Conservation (phyloP, 2,888 invertebrate genomes). For the Chrysodeixis includens region DNA sequence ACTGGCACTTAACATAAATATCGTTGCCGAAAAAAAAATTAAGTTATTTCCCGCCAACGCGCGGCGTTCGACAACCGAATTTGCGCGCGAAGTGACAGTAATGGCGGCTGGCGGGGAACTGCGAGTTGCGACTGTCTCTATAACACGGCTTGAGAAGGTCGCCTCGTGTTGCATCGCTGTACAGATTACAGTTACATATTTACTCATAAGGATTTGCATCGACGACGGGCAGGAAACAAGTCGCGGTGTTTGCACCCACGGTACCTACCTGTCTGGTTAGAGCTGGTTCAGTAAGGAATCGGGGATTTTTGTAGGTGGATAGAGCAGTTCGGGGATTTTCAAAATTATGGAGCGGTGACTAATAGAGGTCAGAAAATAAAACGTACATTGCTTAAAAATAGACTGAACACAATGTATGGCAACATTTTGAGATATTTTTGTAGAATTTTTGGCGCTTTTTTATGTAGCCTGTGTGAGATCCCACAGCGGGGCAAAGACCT, state of each 20-base stretch:
- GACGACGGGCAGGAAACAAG: slow-evolving; percentile 47
- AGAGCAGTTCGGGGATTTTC: not conserved
- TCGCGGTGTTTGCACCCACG: slow-evolving; percentile 53
- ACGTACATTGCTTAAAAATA: too few relatives aligned
- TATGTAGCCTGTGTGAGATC: too few relatives aligned
- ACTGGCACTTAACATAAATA: slow-evolving; percentile 37
- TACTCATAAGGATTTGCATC: slow-evolving; percentile 47
- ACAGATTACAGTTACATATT: slow-evolving; percentile 35
- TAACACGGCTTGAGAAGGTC: slow-evolving; percentile 52
- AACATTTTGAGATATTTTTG: too few relatives aligned
- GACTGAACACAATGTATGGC: too few relatives aligned
- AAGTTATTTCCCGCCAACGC: slow-evolving; percentile 49
- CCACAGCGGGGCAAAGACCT: too few relatives aligned
- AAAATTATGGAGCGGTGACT: too few relatives aligned
- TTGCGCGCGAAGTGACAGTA: slow-evolving; percentile 66
- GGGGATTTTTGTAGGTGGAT: not conserved
- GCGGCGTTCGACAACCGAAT: slow-evolving; percentile 58
- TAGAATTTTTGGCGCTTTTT: too few relatives aligned
- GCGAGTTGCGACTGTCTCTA: slow-evolving; percentile 66
- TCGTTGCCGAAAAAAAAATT: slow-evolving; percentile 18
- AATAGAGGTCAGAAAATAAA: too few relatives aligned
- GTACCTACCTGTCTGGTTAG: slow-evolving; percentile 18
- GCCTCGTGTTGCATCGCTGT: slow-evolving; percentile 51
- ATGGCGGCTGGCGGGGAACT: slow-evolving; percentile 64
- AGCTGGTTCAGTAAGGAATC: not conserved